Conservation (phyloP, 1,140 invertebrate genomes). For the Lutraria rhynchaena region DNA sequence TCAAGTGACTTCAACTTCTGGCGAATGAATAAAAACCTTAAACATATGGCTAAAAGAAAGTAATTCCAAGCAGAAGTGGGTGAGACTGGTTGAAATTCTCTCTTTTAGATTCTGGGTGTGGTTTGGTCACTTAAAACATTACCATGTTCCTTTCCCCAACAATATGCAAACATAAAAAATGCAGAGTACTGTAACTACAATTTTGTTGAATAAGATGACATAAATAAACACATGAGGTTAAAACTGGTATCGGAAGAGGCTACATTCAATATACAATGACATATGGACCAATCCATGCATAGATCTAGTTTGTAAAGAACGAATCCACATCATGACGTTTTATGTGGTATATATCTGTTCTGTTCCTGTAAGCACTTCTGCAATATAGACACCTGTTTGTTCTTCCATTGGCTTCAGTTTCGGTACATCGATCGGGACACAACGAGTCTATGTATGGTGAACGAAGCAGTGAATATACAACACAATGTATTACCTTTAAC, state of each 20-base stretch:
- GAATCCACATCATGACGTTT: conserved; percentile 16
- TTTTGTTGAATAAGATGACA: too few species aligned
- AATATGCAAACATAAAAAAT: too few species aligned
- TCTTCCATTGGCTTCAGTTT: not conserved
- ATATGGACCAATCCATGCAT: conserved; percentile 55
- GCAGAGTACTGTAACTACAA: too few species aligned
- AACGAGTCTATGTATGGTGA: too few species aligned
- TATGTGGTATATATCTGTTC: not conserved
- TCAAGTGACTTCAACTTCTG: too few species aligned
- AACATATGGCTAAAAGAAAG: too few species aligned
- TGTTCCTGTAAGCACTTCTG: conserved; percentile 49
- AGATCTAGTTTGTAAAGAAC: conserved; percentile 25
- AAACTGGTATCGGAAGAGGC: conserved; percentile 49
- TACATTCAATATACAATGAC: conserved; percentile 54
- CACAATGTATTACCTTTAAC: too few species aligned
- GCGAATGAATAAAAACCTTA: too few species aligned
- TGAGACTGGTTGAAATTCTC: conserved; percentile 8
- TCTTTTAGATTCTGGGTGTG: not conserved
- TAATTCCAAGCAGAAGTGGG: conserved; percentile 16
- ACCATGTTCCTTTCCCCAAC: too few species aligned
- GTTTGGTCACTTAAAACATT: too few species aligned
- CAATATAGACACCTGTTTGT: conserved; percentile 30
- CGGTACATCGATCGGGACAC: not conserved
- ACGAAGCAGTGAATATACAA: too few species aligned
- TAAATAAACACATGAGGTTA: conserved; percentile 48